Evolutionary conservation across 2,797 vertebrate genomes (phyloP).

Genomic region (Prionace glauca): DNA sequence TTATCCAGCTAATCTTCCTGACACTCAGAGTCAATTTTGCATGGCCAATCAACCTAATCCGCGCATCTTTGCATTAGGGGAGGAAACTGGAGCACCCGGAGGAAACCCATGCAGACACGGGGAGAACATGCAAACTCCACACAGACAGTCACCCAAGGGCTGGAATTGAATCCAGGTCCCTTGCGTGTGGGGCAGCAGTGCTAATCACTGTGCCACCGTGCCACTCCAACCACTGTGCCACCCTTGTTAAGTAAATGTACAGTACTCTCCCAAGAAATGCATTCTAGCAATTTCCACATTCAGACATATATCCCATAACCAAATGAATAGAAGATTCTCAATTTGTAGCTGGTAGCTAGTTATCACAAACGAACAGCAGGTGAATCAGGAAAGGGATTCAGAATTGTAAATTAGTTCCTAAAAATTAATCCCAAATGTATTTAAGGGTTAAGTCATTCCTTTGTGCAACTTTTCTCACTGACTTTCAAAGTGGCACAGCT

Average conservation of each 20-base stretch:
- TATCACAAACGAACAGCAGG: background rate
- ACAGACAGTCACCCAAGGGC: too few relatives aligned
- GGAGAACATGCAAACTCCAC: too few relatives aligned
- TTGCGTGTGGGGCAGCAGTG: too few relatives aligned
- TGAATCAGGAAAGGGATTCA: background rate
- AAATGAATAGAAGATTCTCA: background rate
- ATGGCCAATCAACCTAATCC: too few relatives aligned
- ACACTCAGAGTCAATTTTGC: too few relatives aligned
- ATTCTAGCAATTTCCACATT: background rate
- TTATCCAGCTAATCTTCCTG: too few relatives aligned
- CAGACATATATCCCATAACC: background rate
- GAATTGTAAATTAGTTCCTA: background rate
- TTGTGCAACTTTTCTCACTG: background rate
- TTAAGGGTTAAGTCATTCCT: background rate
- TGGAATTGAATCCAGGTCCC: too few relatives aligned
- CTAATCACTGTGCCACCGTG: too few relatives aligned
- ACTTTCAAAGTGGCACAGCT: background rate
- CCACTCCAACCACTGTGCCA: too few relatives aligned
- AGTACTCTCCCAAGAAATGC: background rate
- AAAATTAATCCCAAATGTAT: background rate
- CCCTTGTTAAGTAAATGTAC: background rate
- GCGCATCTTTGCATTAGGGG: too few relatives aligned
- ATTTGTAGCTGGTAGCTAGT: background rate
- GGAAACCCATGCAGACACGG: too few relatives aligned
- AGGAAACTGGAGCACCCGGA: too few relatives aligned